These are phyloP conservation scores for Trachops cirrhosus DNA, from an alignment of 2,797 vertebrate species.

Conservation along the genomic window DNA sequence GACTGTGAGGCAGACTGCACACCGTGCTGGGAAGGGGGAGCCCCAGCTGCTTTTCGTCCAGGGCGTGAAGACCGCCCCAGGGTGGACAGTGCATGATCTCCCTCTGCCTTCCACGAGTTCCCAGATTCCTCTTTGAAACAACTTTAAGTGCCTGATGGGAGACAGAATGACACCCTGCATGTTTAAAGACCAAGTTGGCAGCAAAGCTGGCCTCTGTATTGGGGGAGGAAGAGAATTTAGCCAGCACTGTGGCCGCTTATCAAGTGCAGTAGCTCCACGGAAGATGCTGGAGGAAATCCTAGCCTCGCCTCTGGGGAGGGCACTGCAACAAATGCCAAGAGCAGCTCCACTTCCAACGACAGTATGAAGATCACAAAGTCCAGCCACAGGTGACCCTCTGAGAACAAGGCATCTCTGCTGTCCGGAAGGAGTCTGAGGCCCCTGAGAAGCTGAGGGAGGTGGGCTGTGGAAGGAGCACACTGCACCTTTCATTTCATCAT, in stretches of 20 bases:
- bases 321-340: neutral
- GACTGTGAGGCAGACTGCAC: neutral
- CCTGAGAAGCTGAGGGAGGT: neutral
- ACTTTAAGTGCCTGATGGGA: conserved; percentile 1
- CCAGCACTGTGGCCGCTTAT: neutral
- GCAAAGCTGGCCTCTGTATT: neutral
- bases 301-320: neutral
- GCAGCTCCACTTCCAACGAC: neutral
- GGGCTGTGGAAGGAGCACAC: neutral
- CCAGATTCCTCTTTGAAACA: neutral
- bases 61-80: rapidly evolving
- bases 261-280: neutral
- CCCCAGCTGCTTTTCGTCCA: rapidly evolving
- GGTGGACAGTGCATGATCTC: neutral
- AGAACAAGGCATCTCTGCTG: neutral
- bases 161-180: conserved; percentile 11
- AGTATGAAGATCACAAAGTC: neutral
- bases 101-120: neutral
- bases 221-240: neutral
- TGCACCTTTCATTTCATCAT: neutral
- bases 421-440: neutral
- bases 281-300: neutral
- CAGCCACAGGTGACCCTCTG: neutral
- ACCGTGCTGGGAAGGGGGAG: rapidly evolving
- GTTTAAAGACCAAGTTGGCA: conserved; percentile 45